Evolutionary conservation across 2,888 invertebrate species (phyloP), one percentile per base, ranked within the genome.

Genomic region (Corbicula japonica): DNA sequence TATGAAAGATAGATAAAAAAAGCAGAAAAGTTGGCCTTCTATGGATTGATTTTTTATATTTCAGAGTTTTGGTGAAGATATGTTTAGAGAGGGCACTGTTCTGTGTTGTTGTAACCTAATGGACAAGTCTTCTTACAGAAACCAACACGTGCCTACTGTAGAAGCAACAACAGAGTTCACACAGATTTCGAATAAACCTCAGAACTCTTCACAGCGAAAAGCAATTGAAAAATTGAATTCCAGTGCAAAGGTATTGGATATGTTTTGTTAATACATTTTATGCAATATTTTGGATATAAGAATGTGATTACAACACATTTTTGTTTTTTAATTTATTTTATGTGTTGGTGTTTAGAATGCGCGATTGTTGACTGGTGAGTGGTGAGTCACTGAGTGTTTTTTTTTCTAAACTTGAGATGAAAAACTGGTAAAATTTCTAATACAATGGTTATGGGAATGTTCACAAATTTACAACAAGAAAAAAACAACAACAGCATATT

Each of bases 91-190:
- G 32, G 89, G 87, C 1, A 70, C 74, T 2, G 56, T 81, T n/a
- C 71, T 90, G 32, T 86, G 86, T 34, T 82, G 72, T 54, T 73
- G 82, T 76, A 91, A 90, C 58, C 76, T 91, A 61, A 77, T 85
- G 66, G 84, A 88, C 58, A 87, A 86, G 41, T 71, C 76, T 1
- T 21, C 58, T 0, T 81, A 79, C 50, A 61, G 68, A 18, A 65
- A 71, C 18, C 61, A 58, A 2, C 41, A 68, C 8, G 66, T 87
- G n/a, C 81, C 86, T 1, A 58, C 73, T 15, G 70, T 86, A 10
- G 86, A 86, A 8, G 86, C 83, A 12, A 76, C 80, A 12, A n/a
- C 73, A 21, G 89, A 89, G 48, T 80, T 85, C 41, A 84, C 87
- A 4, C 70, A 69, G 21, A 70, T 88, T 52, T 79, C 87, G 2